Evolutionary conservation across 2,113 vertebrate genomes (phyloP), one percentile per base, ranked within the genome.

Genomic region (Callipepla californica): DNA sequence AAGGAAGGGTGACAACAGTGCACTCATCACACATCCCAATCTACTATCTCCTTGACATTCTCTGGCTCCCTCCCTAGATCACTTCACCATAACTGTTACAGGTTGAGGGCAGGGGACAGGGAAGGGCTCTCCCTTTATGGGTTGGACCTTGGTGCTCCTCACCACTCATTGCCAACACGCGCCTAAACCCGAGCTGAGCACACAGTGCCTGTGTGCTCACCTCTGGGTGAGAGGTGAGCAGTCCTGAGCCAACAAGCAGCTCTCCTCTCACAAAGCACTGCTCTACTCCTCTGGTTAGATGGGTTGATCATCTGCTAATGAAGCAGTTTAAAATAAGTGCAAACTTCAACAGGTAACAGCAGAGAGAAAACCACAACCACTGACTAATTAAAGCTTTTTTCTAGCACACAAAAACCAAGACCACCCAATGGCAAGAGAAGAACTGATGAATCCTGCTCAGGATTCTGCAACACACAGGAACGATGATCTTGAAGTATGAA

Each of bases 331-430:
- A 94, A 93, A 80, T 30, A 57, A 91, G 91, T 80, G 69, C 79
- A 48, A 88, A 75, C 40, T 80, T 91, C 72, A 23, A 21, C 70
- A 4, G 40, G 40, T 57, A 91, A 50, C 53, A 62, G 42, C 67
- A 91, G 78, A 32, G 47, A 78, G 76, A 45, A 89, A 96, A 74
- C 65, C 92, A 76, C 82, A 85, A 55, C 82, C 82, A 51, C 69
- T 19, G 76, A 62, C 82, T 75, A 40, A 92, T 45, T 53, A 83
- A 72, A 93, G 62, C 68, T 47, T 86, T 86, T 82, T 83, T 45
- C 62, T 51, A 38, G 40, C 53, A 66, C 85, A 79, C 68, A 72
- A 84, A 74, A 87, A 51, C 8, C 90, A 84, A 86, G 92, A 93
- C 47, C 79, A 93, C 85, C 77, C 92, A 90, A 88, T 19, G 26